These are phyloP conservation scores for Aphrocallistes beatrix DNA, from an alignment of 37 sponge, comb jelly and placozoan genomes.

Conservation along the genomic window DNA sequence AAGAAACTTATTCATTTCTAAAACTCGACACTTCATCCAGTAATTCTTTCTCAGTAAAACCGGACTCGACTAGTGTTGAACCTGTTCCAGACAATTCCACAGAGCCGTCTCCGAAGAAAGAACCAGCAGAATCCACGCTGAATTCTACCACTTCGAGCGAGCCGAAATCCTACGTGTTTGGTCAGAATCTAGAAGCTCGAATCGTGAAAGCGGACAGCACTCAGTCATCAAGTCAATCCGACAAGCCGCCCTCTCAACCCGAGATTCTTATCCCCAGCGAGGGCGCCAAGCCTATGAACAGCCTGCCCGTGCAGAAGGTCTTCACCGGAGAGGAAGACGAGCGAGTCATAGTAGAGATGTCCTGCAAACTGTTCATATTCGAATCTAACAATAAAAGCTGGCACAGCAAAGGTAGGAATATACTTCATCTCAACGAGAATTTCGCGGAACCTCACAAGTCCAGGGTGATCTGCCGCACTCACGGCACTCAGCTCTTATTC, in stretches of 20 bases:
- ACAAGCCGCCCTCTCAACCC: background rate
- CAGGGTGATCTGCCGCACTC: background rate
- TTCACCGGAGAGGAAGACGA: background rate
- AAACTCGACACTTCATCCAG: background rate
- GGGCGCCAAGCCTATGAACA: background rate
- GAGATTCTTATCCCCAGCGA: background rate
- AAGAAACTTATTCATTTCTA: background rate
- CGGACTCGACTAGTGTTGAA: too few relatives aligned
- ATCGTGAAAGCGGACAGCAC: background rate
- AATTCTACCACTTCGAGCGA: background rate
- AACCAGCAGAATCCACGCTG: background rate
- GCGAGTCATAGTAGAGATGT: background rate
- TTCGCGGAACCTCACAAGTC: background rate
- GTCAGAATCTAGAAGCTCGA: background rate
- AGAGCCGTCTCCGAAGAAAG: background rate
- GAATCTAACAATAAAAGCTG: background rate
- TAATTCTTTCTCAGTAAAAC: too few relatives aligned
- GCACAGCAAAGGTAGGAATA: constrained; percentile 1
- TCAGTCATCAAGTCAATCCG: background rate
- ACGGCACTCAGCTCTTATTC: background rate
- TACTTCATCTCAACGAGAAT: background rate
- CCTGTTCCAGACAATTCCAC: too few relatives aligned
- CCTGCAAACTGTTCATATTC: background rate
- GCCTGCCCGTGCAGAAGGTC: background rate
- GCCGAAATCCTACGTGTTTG: background rate